A percentile compares a stretch with the other conserved stretches of the same genome.
Conservation (phyloP, 2,797 vertebrate species). For the Lates japonicus region DNA sequence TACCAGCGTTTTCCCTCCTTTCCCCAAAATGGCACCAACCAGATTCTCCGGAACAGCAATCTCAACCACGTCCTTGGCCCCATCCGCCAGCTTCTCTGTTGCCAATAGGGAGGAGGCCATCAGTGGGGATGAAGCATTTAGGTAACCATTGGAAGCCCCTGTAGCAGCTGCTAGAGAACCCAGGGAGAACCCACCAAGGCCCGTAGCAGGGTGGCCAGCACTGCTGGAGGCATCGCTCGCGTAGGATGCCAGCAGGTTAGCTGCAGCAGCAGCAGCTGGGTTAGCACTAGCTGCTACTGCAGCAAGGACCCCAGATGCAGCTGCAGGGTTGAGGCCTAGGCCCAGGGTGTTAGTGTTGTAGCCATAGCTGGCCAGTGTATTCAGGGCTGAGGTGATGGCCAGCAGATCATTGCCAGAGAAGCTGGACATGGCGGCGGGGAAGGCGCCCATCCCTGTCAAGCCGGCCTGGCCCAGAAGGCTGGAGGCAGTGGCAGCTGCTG, state of each 20-base stretch:
- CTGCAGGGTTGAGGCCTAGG: conserved; percentile 93
- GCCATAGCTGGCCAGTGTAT: conserved; percentile 96
- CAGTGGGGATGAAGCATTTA: conserved; percentile 92
- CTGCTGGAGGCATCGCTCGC: conserved; percentile 89
- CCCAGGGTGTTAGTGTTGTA: conserved; percentile 96
- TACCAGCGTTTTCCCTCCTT: conserved; percentile 97
- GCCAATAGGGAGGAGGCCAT: conserved; percentile 93
- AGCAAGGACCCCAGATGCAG: conserved; percentile 92
- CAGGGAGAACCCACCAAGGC: conserved; percentile 90
- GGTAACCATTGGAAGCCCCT: conserved; percentile 92
- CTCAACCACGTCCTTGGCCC: conserved; percentile 96
- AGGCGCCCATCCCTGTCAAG: conserved; percentile 91
- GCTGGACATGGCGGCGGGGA: conserved; percentile 91
- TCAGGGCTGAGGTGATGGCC: conserved; percentile 96
- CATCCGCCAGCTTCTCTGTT: conserved; percentile 93
- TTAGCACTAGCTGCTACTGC: conserved; percentile 94
- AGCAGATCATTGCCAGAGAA: conserved; percentile 96
- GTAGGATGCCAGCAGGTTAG: conserved; percentile 94
- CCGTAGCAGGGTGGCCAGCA: conserved; percentile 86
- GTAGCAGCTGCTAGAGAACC: conserved; percentile 92
- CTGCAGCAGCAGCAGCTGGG: conserved; percentile 92
- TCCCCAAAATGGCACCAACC: conserved; percentile 96
- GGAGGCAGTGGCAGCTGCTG: conserved; percentile 91
- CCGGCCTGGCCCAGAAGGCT: conserved; percentile 93
- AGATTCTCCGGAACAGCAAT: conserved; percentile 97